Evolutionary conservation across 2,113 vertebrate genomes (phyloP), one percentile per base, ranked within the genome.

Genomic region (Tympanuchus pallidicinctus): DNA sequence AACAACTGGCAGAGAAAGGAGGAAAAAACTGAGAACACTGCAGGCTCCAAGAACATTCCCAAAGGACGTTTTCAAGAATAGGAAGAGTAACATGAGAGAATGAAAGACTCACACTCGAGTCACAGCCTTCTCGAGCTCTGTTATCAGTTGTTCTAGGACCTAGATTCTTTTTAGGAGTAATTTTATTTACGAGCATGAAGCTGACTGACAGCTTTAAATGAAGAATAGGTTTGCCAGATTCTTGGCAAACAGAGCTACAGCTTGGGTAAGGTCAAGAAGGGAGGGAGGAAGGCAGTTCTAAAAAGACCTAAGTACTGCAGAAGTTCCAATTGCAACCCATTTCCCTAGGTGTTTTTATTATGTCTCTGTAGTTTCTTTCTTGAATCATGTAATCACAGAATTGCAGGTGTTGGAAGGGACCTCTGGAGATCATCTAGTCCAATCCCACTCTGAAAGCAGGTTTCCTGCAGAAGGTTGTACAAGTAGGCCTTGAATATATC

Each of bases 1-100:
- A 96, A 96, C 25, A 92, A 96, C n/a, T 96, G 94, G 91, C 96
- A 97, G 92, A 91, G 79, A 97, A 96, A 96, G 65, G 66, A 95
- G 65, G 84, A 69, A 96, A 97, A 98, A 93, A 24, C 28, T 66
- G 71, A 86, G 70, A 94, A 88, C 13, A 30, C 74, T 92, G 82
- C 86, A 96, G 89, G 71, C 80, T 95, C 85, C 75, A 71, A 91
- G 67, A 94, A 27, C 19, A 56, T 89, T 97, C 89, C 88, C 94
- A 67, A 89, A 95, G 80, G 96, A 96, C 32, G 59, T 86, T 94
- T 96, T 75, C 93, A 92, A 92, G 75, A 97, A 95, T 15, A 67
- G 18, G 56, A 89, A 90, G 83, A 89, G 88, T 82, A 97, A 93
- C 70, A 89, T 66, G 63, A n/a, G 56, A 82, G 63, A 94, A 92